Base-by-base conservation (phyloP, 2,113 vertebrate genomes). In the Caretta caretta region DNA sequence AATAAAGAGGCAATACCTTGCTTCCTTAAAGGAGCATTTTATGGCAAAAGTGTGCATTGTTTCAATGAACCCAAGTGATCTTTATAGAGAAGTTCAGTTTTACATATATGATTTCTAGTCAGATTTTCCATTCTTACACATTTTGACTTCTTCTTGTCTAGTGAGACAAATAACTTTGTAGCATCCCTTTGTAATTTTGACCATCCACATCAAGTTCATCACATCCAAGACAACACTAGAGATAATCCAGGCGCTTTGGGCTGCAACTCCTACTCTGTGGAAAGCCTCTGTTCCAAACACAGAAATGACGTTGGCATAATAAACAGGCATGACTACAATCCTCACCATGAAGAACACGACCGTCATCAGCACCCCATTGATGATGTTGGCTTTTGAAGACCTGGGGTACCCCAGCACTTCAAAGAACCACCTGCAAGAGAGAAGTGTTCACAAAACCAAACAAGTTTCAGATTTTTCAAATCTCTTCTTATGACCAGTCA, bases 181-280 rank as follows among this genome's bases (percentile, higher is more conserved):
- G 98, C 99, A 99, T 94, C 99, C 99, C 85, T 98, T 99, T 49
- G 98, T 98, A 42, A 99, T 99, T 97, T 99, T 99, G 95, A 99
- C 98, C 99, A 99, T 99, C 99, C 99, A 99, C 99, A 99, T 99
- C 91, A 99, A 46, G 94, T 99, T 99, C 99, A 99, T 99, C 94
- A 99, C 93, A 98, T 99, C 99, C 98, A 99, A 96, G 88, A 99
- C 98, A 96, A 98, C 83, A 79, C 99, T 99, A 90, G 99, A 98
- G 97, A 97, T 93, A 92, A 99, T 98, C 99, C 99, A 99, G 95
- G 98, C 97, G 59, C 96, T 97, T n/a, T 99, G 99, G 75, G 98
- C 98, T 25, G 98, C 97, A 84, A 98, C 97, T 80, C 99, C 98
- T 79, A 99, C 98, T 82, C 98, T 98, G 93, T 97, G 96, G 98